phyloP scores from a whole-genome alignment of 2,113 vertebrate species.

The Entelurus aequoreus region DNA sequence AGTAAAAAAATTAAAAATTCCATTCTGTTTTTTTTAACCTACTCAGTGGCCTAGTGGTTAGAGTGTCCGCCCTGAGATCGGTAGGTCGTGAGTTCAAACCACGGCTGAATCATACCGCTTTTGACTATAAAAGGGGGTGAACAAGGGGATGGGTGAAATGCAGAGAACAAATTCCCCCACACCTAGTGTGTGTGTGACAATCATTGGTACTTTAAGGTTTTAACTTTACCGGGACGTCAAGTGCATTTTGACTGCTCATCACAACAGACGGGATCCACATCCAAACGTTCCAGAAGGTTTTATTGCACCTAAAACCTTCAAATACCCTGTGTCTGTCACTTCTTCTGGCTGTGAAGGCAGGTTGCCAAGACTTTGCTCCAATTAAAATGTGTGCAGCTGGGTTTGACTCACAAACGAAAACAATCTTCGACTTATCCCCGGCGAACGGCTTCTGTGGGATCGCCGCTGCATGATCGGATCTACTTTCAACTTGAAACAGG shows the following conservation, averaged over 20 bases:
- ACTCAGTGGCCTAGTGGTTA: no score
- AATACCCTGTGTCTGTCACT: constrained; percentile 16
- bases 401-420: constrained; percentile 10
- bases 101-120: no score
- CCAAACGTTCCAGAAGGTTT: constrained; percentile 7
- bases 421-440: not conserved
- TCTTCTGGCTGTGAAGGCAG: constrained; percentile 25
- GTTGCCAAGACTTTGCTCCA: constrained; percentile 21
- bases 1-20: no score
- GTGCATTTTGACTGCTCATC: constrained; percentile 1
- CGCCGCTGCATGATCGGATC: constrained; percentile 13
- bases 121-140: no score
- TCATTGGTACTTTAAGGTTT: no score
- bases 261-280: constrained; percentile 3
- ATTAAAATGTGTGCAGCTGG: constrained; percentile 13
- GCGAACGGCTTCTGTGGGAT: constrained; percentile 6
- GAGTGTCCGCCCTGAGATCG: no score
- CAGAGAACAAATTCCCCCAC: no score
- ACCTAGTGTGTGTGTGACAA: no score
- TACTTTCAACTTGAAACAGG: constrained; percentile 4
- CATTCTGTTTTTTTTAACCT: no score
- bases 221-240: constrained; percentile 4
- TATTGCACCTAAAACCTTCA: constrained; percentile 12
- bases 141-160: no score
- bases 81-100: no score